These are phyloP conservation scores for Abrostola tripartita DNA, from an alignment of 2,888 invertebrate genomes.

Conservation along the genomic window DNA sequence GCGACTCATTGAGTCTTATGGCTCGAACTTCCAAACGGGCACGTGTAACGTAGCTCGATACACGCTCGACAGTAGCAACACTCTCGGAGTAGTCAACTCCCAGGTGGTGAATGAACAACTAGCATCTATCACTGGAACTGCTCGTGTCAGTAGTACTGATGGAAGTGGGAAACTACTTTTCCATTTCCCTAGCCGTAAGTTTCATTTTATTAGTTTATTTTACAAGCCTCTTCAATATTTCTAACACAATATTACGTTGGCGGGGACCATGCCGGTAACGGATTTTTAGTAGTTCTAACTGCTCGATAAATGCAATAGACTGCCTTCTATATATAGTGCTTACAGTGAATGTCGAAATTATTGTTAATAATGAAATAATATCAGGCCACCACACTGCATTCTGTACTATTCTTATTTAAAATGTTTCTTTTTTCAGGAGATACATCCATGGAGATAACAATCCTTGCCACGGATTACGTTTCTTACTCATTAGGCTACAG, in stretches of 20 bases:
- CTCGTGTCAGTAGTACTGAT: slow-evolving; percentile 84
- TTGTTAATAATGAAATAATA: no score
- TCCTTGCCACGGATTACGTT: slow-evolving; percentile 87
- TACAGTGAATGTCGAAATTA: no score
- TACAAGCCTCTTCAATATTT: no score
- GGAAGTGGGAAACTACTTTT: slow-evolving; percentile 88
- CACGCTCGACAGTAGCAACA: slow-evolving; percentile 50
- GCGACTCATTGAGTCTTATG: slow-evolving; percentile 73
- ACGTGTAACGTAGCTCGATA: slow-evolving; percentile 71
- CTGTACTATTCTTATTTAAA: neutral
- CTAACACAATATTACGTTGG: no score
- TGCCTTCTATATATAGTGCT: no score
- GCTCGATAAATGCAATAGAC: no score
- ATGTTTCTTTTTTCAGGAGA: slow-evolving; percentile 17
- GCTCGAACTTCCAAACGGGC: slow-evolving; percentile 68
- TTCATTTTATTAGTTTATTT: neutral
- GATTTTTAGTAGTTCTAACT: no score
- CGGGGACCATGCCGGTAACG: no score
- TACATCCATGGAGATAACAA: neutral
- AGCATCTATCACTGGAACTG: slow-evolving; percentile 64
- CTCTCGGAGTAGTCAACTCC: slow-evolving; percentile 67
- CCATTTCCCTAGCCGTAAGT: slow-evolving; percentile 84
- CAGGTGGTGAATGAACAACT: slow-evolving; percentile 68
- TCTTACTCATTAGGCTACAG: slow-evolving; percentile 89
- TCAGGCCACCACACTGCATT: no score